Conservation (phyloP, 2,113 vertebrate genomes). For the Sorex araneus region DNA sequence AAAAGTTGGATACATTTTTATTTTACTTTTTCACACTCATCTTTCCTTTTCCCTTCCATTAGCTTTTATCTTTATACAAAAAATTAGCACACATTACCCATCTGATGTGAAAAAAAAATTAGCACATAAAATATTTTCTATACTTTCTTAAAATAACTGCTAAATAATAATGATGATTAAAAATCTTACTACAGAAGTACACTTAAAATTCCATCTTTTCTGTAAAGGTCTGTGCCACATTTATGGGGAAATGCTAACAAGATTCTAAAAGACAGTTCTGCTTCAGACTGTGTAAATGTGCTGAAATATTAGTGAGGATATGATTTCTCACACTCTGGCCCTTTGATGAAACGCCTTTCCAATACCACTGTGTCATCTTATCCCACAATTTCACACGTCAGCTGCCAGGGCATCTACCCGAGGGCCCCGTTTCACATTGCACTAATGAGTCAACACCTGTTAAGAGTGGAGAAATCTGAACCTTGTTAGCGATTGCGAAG, state of each 20-base stretch:
- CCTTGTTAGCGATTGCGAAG: conserved; percentile 78
- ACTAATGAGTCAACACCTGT: conserved; percentile 87
- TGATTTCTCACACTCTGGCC: conserved; percentile 83
- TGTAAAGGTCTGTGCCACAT: neutral
- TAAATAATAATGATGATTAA: neutral
- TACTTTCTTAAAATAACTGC: neutral
- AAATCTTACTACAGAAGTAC: neutral
- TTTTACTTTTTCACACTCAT: neutral
- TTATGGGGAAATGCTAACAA: conserved; percentile 62
- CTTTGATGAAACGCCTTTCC: conserved; percentile 87
- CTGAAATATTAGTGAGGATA: conserved; percentile 72
- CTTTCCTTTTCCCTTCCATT: neutral
- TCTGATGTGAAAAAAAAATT: too few species aligned
- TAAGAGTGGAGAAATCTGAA: conserved; percentile 87
- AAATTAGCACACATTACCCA: neutral
- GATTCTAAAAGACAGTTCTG: conserved; percentile 71
- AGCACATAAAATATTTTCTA: conserved; percentile 53
- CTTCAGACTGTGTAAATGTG: conserved; percentile 64
- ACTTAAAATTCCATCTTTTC: conserved; percentile 24
- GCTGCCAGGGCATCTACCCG: conserved; percentile 85
- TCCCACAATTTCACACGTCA: conserved; percentile 84
- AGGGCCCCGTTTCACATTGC: conserved; percentile 82
- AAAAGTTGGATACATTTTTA: conserved; percentile 15
- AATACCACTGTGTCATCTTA: conserved; percentile 81
- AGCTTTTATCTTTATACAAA: neutral